Conservation (phyloP, 2,113 vertebrate genomes). For the Pseudorhombus dupliciocellatus region DNA sequence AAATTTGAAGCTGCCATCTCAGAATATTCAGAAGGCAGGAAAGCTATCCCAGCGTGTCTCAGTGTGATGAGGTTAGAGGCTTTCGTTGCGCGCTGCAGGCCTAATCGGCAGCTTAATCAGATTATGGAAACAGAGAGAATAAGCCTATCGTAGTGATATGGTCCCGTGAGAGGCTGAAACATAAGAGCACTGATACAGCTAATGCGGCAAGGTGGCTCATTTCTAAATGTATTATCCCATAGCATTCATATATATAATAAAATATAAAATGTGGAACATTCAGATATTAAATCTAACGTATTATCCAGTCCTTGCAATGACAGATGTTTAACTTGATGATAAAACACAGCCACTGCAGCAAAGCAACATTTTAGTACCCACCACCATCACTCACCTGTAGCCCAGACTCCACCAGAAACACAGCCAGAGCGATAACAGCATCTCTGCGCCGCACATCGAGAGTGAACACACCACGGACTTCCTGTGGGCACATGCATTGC, state of each 20-base stretch:
- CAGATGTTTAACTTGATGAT: neutral
- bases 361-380: neutral
- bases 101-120: conserved; percentile 56
- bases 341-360: neutral
- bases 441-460: conserved; percentile 93
- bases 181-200: neutral
- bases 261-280: neutral
- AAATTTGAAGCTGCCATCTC: conserved; percentile 3
- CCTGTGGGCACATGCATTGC: conserved; percentile 96
- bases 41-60: conserved; percentile 19
- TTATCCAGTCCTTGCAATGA: neutral
- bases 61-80: conserved; percentile 53
- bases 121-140: conserved; percentile 47
- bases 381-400: conserved; percentile 84
- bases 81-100: conserved; percentile 42
- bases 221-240: neutral
- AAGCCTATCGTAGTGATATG: conserved; percentile 45
- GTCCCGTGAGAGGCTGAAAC: neutral
- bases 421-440: conserved; percentile 92
- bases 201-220: neutral
- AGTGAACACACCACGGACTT: conserved; percentile 91
- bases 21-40: neutral
- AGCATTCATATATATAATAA: neutral
- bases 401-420: conserved; percentile 94
- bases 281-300: neutral